Evolutionary conservation across 2,797 vertebrate species (phyloP).

Genomic region (Argentina silus): DNA sequence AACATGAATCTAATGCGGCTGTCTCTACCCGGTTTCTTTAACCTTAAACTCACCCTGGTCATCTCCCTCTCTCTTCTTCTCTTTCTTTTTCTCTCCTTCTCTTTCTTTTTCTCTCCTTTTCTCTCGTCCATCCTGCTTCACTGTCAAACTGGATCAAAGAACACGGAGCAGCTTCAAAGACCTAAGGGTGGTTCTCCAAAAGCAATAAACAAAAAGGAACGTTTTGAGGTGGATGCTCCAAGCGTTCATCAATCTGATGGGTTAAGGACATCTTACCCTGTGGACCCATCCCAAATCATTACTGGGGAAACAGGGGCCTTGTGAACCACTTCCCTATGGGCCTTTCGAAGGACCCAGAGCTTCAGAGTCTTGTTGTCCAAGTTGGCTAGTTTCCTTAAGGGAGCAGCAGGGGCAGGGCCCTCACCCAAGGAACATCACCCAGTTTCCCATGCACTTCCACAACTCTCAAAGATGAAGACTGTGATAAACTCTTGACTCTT

Average conservation of each 20-base stretch:
- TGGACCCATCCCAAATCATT: conserved; percentile 51
- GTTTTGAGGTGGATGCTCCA: conserved; percentile 51
- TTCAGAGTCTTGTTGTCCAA: conserved; percentile 26
- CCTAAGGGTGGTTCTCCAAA: conserved; percentile 63
- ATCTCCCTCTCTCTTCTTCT: conserved; percentile 21
- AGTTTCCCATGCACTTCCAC: conserved; percentile 38
- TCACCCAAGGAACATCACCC: conserved; percentile 41
- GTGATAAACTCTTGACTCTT: conserved; percentile 20
- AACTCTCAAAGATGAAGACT: conserved; percentile 28
- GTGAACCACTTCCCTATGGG: conserved; percentile 35
- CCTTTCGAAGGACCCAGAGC: conserved; percentile 31
- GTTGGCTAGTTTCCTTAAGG: conserved; percentile 26
- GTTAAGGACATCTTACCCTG: conserved; percentile 51
- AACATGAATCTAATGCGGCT: conserved; percentile 21
- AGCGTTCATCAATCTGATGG: conserved; percentile 62
- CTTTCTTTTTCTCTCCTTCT: not conserved
- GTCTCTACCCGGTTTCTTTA: conserved; percentile 48
- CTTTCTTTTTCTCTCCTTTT: conserved; percentile 3
- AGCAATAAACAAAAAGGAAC: conserved; percentile 60
- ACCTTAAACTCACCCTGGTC: conserved; percentile 45
- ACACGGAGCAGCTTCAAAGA: conserved; percentile 66
- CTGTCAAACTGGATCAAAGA: conserved; percentile 52
- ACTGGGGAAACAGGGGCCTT: conserved; percentile 20
- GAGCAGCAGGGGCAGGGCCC: conserved; percentile 18
- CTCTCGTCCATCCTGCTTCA: conserved; percentile 44